Base-by-base conservation (phyloP, 2,113 vertebrate species). In the Apteryx mantelli region DNA sequence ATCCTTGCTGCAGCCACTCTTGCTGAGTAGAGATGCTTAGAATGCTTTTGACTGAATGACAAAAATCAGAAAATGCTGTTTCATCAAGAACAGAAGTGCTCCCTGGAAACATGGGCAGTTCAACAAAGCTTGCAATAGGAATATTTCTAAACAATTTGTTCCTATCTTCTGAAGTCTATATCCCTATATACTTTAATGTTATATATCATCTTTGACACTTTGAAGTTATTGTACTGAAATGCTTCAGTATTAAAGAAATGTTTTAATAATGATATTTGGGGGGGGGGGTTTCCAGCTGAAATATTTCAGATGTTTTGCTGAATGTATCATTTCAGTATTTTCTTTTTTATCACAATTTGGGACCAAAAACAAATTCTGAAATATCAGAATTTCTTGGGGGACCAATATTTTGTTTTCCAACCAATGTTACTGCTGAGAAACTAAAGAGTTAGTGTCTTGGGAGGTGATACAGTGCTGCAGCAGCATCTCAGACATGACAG, bases 101-200 rank as follows among this genome's bases (percentile, higher is more conserved):
- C 93, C 89, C 93, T 69, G 88, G 91, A 76, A 97, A 90, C 15
- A 2, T 3, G 64, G 63, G 79, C 91, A 89, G 93, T 44, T 91
- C 93, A 96, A 60, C 94, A 94, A 92, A 87, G 91, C 88, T 73
- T 94, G 79, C 95, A 91, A 90, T 81, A 93, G 88, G 82, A 92
- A 95, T 71, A 83, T 86, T 96, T 92, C 96, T 83, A 69, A 96
- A 96, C 93, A 91, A 97, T 96, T 97, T 95, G 88, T 88, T 88
- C 88, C 90, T 96, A 44, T 82, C n/a, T 89, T 86, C 89, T 84
- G 85, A 93, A 91, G 82, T 88, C 91, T 89, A 38, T 48, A 60
- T 78, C 73, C 18, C 88, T 89, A 46, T 96, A 89, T 68, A 93
- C 48, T 95, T 94, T 78, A 91, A 68, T 93, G 86, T 36, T 92